phyloP scores from a whole-genome alignment of 1,140 invertebrate genomes.

The Tribolium castaneum region DNA sequence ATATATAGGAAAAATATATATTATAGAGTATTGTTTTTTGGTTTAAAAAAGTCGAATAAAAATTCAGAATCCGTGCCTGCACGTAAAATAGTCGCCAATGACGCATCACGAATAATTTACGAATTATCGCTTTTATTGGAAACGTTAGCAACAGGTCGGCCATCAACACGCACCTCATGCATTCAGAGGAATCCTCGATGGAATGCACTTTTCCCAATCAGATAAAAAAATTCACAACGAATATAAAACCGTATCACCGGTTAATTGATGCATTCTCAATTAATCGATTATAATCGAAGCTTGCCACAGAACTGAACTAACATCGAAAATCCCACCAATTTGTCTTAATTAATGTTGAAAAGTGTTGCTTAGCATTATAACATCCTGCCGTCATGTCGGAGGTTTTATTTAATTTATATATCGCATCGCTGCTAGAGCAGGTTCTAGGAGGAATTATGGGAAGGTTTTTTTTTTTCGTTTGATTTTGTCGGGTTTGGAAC shows the following conservation, averaged over 20 bases:
- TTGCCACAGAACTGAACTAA: neutral
- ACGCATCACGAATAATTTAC: neutral
- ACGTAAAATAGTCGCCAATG: no score
- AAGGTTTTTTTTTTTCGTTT: conserved; percentile 39
- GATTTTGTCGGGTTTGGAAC: conserved; percentile 38
- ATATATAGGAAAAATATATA: no score
- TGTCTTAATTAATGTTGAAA: conserved; percentile 24
- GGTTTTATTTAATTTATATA: conserved; percentile 42
- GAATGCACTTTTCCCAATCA: conserved; percentile 6
- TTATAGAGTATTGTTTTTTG: no score
- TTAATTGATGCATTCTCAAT: neutral
- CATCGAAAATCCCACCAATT: conserved; percentile 22
- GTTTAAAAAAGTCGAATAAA: no score
- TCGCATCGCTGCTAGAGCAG: conserved; percentile 40
- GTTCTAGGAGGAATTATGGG: conserved; percentile 34
- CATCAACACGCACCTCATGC: conserved; percentile 17
- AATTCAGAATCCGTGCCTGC: no score
- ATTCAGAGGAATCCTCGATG: neutral
- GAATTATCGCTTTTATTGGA: conserved; percentile 11
- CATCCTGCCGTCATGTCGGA: conserved; percentile 33
- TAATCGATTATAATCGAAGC: neutral
- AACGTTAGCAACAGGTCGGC: neutral
- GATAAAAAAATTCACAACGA: neutral
- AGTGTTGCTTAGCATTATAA: conserved; percentile 34
- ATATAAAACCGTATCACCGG: no score